Evolutionary conservation across 37 sponge, comb jelly and placozoan genomes (phyloP).

Genomic region (Oscarella lobularis): DNA sequence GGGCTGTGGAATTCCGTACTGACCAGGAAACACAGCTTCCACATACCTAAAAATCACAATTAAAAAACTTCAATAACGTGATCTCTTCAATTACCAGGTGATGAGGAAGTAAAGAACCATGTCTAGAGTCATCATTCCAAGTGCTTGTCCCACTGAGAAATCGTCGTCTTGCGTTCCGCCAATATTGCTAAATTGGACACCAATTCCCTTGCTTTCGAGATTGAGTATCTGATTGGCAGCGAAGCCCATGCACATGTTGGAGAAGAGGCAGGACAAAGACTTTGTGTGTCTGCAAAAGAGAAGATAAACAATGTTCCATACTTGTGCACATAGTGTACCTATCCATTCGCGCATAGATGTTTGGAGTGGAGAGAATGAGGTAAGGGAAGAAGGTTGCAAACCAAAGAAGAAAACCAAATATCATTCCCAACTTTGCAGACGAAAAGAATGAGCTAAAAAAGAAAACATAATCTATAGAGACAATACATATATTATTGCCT

Average conservation of each 20-base stretch:
- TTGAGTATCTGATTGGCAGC: conserved; percentile 43
- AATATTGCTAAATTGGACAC: conserved; percentile 52
- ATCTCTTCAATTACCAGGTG: conserved; percentile 61
- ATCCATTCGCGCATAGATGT: neutral
- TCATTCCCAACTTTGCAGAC: conserved; percentile 48
- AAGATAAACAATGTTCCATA: neutral
- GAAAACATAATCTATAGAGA: conserved; percentile 13
- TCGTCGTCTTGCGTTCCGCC: conserved; percentile 50
- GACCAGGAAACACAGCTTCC: conserved; percentile 71
- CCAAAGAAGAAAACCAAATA: conserved; percentile 54
- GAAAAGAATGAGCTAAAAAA: conserved; percentile 65
- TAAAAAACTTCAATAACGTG: neutral
- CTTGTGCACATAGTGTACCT: neutral
- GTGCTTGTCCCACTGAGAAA: conserved; percentile 48
- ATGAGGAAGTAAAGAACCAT: conserved; percentile 64
- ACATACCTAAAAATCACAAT: conserved; percentile 86
- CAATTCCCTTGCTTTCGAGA: conserved; percentile 47
- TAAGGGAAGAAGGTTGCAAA: conserved; percentile 47
- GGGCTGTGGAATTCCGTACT: conserved; percentile 79
- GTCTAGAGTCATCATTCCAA: conserved; percentile 69
- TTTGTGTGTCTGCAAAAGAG: conserved; percentile 52
- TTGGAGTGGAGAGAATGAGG: conserved; percentile 20
- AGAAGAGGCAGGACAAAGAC: conserved; percentile 45
- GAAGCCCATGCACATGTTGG: conserved; percentile 73
- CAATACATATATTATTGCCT: too few species aligned